Evolutionary conservation across 2,797 vertebrate species (phyloP).

Genomic region (Psittacula echo): DNA sequence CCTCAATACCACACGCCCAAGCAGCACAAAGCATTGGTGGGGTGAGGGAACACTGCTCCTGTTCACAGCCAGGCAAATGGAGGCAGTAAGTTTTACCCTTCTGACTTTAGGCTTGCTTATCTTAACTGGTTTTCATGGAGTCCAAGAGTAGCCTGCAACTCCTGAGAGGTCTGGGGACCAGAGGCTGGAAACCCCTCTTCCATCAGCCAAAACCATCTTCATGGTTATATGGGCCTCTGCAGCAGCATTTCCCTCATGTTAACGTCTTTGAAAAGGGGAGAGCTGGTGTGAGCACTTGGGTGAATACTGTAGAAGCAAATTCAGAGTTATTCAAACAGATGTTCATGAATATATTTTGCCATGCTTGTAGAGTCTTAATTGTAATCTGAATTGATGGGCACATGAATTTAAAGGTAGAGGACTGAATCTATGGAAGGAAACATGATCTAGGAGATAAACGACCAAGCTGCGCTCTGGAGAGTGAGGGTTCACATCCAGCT

Average conservation of each 20-base stretch:
- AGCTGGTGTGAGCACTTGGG: neutral
- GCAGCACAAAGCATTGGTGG: accelerated
- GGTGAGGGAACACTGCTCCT: neutral
- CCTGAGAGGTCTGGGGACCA: neutral
- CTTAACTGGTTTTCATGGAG: neutral
- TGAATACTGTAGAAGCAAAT: neutral
- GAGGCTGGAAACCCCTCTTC: neutral
- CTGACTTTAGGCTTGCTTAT: neutral
- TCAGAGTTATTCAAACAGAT: constrained; percentile 53
- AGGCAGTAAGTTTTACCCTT: neutral
- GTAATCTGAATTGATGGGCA: constrained; percentile 33
- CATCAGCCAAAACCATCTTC: neutral
- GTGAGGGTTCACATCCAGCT: neutral
- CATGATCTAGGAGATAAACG: neutral
- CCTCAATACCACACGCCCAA: neutral
- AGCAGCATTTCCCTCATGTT: neutral
- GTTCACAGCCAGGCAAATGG: neutral
- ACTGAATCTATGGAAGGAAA: neutral
- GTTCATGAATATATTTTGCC: constrained; percentile 54
- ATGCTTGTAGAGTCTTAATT: constrained; percentile 35
- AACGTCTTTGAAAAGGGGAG: neutral
- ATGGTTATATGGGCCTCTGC: neutral
- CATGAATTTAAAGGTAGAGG: constrained; percentile 4
- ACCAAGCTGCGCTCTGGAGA: neutral
- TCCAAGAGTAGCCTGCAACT: neutral